Conservation (phyloP, 2,888 invertebrate genomes). For the Nezara viridula region DNA sequence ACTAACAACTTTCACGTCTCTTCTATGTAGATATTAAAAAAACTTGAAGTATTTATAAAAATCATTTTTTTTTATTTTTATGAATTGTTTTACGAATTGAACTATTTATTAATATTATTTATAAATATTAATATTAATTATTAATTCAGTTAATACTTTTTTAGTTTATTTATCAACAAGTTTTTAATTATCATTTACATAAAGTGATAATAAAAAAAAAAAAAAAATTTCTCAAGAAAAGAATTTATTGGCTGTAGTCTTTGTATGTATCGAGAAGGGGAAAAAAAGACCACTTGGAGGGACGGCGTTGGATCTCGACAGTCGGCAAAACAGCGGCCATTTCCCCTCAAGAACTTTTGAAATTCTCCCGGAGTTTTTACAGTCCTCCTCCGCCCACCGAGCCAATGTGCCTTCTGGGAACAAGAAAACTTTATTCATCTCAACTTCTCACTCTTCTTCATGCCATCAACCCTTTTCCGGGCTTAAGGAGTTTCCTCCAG, state of each 20-base stretch:
- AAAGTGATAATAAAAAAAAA: too few species aligned
- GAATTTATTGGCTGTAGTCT: not conserved
- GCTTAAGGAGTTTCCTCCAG: not conserved
- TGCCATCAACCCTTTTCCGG: conserved; percentile 28
- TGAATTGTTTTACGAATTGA: too few species aligned
- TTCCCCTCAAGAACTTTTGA: conserved; percentile 46
- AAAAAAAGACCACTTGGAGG: not conserved
- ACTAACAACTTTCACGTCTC: too few species aligned
- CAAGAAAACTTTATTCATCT: conserved; percentile 39
- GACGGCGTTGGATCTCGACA: not conserved
- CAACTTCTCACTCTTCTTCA: conserved; percentile 46
- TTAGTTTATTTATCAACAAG: too few species aligned
- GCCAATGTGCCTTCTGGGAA: conserved; percentile 19
- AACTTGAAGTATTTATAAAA: too few species aligned
- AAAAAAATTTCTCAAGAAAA: not conserved
- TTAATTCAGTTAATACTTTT: too few species aligned
- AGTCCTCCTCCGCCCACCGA: not conserved
- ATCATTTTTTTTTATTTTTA: too few species aligned
- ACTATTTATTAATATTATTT: too few species aligned
- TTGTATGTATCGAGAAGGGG: not conserved
- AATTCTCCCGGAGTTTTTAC: conserved; percentile 48
- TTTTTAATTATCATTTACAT: too few species aligned
- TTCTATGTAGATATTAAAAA: too few species aligned
- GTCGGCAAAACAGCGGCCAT: conserved; percentile 39
- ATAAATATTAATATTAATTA: too few species aligned